These are phyloP conservation scores for Triplophysa yarkandensis DNA, from an alignment of 2,797 vertebrate genomes.

Conservation along the genomic window DNA sequence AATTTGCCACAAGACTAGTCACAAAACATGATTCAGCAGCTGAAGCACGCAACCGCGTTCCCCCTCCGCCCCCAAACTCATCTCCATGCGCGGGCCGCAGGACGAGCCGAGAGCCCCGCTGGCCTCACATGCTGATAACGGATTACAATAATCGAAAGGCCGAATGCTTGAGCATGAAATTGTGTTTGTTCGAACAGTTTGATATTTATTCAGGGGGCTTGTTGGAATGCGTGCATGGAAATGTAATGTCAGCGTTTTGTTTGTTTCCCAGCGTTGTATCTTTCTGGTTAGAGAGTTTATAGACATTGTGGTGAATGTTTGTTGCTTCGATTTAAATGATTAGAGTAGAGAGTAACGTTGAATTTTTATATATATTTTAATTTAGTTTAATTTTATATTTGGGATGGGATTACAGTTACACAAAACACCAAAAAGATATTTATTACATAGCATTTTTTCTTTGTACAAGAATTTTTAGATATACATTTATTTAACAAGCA, in stretches of 20 bases:
- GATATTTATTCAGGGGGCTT: constrained; percentile 38
- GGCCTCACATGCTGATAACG: constrained; percentile 52
- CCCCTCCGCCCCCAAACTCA: constrained; percentile 29
- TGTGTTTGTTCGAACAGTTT: constrained; percentile 50
- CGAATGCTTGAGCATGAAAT: constrained; percentile 52
- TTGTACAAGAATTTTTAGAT: too few relatives aligned
- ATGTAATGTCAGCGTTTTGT: constrained; percentile 17
- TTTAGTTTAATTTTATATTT: too few relatives aligned
- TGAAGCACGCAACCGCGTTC: background rate
- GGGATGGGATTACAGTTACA: too few relatives aligned
- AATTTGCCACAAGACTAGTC: constrained; percentile 54
- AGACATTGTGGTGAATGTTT: background rate
- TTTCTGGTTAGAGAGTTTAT: too few relatives aligned
- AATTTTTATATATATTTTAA: too few relatives aligned
- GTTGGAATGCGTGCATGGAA: constrained; percentile 30
- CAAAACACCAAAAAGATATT: too few relatives aligned
- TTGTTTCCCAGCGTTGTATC: too few relatives aligned
- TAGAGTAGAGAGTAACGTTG: too few relatives aligned
- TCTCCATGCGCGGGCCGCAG: constrained; percentile 42
- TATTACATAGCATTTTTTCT: too few relatives aligned
- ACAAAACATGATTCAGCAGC: constrained; percentile 57
- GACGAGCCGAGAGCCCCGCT: constrained; percentile 21
- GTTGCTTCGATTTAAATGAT: too few relatives aligned
- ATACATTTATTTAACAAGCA: too few relatives aligned
- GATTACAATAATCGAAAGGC: constrained; percentile 51